Evolutionary conservation across 53 echinoderm and acorn worm genomes (phyloP), one percentile per base, ranked within the genome.

Genomic region (Henricia sp.): DNA sequence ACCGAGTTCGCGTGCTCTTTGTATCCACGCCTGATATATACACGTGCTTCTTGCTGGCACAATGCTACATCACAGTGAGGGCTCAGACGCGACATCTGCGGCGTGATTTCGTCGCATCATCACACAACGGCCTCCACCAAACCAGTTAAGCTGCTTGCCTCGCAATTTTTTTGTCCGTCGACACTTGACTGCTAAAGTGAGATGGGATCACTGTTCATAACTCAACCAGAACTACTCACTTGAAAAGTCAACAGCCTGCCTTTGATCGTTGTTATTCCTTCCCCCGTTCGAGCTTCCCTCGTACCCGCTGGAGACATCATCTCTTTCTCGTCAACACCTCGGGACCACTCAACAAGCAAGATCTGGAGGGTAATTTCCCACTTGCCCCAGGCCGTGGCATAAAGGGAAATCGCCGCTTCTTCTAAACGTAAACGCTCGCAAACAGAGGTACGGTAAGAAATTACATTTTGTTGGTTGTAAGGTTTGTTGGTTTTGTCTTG

Each of bases 11-110:
- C 26, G 42, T 42, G 77, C 44, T 62, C 80, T 80, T 80, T 80
- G 80, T 80, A 80, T 80, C 80, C 70, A 46, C 30, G 19, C 48
- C 33, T 21, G 62, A 80, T 80, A 80, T 80, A 80, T 63, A 80
- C 80, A 80, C 80, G 80, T 80, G 80, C 80, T 80, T 28, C 62
- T 26, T 34, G 62, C 63, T 62, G n/a, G 44, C n/a, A 62, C 13
- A 64, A 63, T 29, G 19, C 43, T 80, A 80, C 63, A 48, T 80
- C 80, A 80, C 80, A 80, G 64, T n/a, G n/a, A n/a, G 63, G 80
- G 80, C 32, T 57, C 41, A 26, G 80, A 58, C 59, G 59, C 59
- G 35, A 34, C 32, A 67, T 21, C 67, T 44, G 37, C 70, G 70
- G 46, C 43, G 26, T 16, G 26, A 14, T 29, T 6, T 46, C 32